Evolutionary conservation across 2,888 invertebrate species (phyloP).

Genomic region (Sinopyrophorus schimmeli): DNA sequence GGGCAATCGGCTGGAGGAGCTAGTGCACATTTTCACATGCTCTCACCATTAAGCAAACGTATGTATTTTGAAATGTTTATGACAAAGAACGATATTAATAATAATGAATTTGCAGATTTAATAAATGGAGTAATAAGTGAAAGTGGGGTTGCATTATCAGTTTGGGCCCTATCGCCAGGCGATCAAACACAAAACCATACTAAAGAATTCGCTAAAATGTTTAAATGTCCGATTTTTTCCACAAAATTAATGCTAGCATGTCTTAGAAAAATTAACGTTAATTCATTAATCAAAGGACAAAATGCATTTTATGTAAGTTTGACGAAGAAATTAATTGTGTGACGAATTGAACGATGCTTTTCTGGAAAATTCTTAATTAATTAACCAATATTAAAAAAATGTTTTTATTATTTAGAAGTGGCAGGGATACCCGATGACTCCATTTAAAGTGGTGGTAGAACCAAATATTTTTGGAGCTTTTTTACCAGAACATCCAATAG

Average conservation of each 20-base stretch:
- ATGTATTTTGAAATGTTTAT: conserved; percentile 1
- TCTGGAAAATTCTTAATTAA: too few species aligned
- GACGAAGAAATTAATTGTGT: conserved; percentile 3
- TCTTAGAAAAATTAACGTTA: background rate
- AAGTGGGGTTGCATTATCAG: conserved; percentile 1
- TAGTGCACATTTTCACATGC: conserved; percentile 51
- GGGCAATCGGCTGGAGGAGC: conserved; percentile 53
- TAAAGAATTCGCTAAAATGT: background rate
- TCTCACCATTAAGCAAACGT: conserved; percentile 51
- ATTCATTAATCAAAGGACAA: background rate
- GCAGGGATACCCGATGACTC: conserved; percentile 2
- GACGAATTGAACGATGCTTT: too few species aligned
- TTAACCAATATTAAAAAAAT: too few species aligned
- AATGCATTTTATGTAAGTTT: background rate
- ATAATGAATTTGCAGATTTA: conserved; percentile 14
- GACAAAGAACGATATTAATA: background rate
- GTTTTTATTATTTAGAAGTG: too few species aligned
- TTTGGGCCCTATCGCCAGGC: background rate
- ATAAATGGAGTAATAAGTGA: conserved; percentile 11
- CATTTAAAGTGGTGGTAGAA: conserved; percentile 56
- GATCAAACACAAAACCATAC: background rate
- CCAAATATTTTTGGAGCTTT: conserved; percentile 51
- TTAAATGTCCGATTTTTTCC: background rate
- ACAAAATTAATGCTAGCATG: background rate
- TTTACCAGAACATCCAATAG: conserved; percentile 7